A percentile compares a stretch with the other conserved stretches of the same genome.
Conservation (phyloP, 2,888 invertebrate genomes). For the Archips xylosteana region DNA sequence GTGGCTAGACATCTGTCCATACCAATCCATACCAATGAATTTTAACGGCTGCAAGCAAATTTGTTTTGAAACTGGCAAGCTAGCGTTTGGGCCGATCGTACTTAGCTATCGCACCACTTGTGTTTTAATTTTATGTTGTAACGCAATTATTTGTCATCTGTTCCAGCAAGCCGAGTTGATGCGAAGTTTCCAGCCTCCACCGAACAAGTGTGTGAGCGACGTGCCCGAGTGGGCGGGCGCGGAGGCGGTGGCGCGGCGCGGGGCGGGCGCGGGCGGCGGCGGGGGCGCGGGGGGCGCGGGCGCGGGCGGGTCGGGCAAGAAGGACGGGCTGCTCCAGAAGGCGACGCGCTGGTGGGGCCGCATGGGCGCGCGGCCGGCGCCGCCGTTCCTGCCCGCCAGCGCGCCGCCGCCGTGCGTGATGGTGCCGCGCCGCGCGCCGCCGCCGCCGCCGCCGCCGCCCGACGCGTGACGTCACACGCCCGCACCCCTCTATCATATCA, state of each 20-base stretch:
- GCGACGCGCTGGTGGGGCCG: slow-evolving; percentile 83
- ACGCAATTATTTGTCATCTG: neutral
- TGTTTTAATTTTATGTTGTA: neutral
- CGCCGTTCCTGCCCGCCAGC: slow-evolving; percentile 59
- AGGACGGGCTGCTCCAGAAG: slow-evolving; percentile 83
- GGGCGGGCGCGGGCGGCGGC: slow-evolving; percentile 49
- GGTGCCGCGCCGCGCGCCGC: slow-evolving; percentile 62
- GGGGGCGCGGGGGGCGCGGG: slow-evolving; percentile 50
- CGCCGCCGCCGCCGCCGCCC: slow-evolving; percentile 50
- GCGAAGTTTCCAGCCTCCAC: slow-evolving; percentile 88
- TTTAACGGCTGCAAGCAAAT: too few species aligned
- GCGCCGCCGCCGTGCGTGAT: slow-evolving; percentile 67
- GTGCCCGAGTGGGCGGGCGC: slow-evolving; percentile 85
- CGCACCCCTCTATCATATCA: slow-evolving; percentile 67
- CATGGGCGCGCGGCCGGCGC: slow-evolving; percentile 76
- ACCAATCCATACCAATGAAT: too few species aligned
- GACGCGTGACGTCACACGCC: slow-evolving; percentile 61
- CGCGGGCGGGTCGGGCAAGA: slow-evolving; percentile 61
- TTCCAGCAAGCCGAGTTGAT: slow-evolving; percentile 89
- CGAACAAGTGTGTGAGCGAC: slow-evolving; percentile 89
- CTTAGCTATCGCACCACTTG: neutral
- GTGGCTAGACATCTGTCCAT: too few species aligned
- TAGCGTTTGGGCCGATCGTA: too few species aligned
- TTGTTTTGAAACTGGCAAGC: too few species aligned
- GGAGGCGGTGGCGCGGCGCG: slow-evolving; percentile 52